Percentiles rank a stretch among this genome's conserved stretches.
Evolutionary conservation across 2,797 vertebrate genomes (phyloP).

Genomic region (Platyrinchus mystaceus): DNA sequence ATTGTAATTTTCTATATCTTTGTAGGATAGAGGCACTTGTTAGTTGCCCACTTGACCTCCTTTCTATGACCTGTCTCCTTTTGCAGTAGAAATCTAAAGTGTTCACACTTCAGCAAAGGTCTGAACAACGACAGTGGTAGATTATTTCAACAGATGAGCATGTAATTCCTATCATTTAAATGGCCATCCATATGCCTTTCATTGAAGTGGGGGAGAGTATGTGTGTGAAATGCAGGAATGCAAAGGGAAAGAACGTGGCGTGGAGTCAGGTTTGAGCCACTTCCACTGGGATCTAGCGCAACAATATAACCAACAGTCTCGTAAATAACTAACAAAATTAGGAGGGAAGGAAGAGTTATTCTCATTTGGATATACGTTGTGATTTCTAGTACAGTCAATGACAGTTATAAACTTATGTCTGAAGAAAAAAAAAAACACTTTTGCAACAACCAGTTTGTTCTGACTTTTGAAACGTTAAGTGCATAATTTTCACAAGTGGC

Average conservation of each 20-base stretch:
- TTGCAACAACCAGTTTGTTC: not conserved
- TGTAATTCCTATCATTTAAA: not conserved
- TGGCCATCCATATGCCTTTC: not conserved
- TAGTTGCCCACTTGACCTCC: not conserved
- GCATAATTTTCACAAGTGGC: not conserved
- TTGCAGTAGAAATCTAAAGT: not conserved
- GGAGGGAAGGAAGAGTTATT: not conserved
- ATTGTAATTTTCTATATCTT: not conserved
- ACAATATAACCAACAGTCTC: not conserved
- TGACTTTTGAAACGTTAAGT: not conserved
- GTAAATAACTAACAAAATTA: not conserved
- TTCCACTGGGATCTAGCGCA: not conserved
- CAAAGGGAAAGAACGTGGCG: not conserved
- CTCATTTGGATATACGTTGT: not conserved
- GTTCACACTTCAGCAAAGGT: not conserved
- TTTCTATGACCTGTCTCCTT: not conserved
- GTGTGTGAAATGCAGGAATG: not conserved
- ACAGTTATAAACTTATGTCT: not conserved
- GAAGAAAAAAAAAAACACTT: not conserved
- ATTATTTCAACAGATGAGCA: not conserved
- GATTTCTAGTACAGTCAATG: not conserved
- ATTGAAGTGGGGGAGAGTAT: rapidly evolving
- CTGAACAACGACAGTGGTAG: not conserved
- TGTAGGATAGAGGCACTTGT: not conserved
- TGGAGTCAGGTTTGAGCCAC: not conserved